Evolutionary conservation across 2,797 vertebrate genomes (phyloP).

Genomic region (Mormyrus proboscirostris): DNA sequence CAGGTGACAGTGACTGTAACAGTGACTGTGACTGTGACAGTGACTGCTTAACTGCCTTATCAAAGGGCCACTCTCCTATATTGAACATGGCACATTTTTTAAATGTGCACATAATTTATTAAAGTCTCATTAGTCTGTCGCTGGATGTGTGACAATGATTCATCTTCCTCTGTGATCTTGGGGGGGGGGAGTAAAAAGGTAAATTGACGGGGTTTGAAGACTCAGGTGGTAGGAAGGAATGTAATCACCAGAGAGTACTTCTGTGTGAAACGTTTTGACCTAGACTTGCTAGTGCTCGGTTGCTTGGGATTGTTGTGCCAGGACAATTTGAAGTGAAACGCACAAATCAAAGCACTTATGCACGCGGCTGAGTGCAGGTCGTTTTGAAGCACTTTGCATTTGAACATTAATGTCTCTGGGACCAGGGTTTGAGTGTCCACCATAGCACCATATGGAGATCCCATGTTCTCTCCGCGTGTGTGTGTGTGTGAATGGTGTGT

Average conservation of each 20-base stretch:
- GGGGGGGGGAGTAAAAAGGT: background rate
- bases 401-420: background rate
- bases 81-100: constrained; percentile 45
- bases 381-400: background rate
- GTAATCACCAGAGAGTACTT: background rate
- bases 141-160: constrained; percentile 39
- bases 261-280: background rate
- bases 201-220: background rate
- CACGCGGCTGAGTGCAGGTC: background rate
- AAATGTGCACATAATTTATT: constrained; percentile 52
- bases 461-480: background rate
- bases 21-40: constrained; percentile 14
- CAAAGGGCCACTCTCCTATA: constrained; percentile 46
- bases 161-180: constrained; percentile 14
- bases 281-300: background rate
- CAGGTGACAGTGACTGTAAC: constrained; percentile 31
- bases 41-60: constrained; percentile 40
- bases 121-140: constrained; percentile 56
- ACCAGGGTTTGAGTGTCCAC: background rate
- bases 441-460: background rate
- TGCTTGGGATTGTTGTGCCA: background rate
- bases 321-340: background rate
- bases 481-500: too few species aligned
- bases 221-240: background rate
- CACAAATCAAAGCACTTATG: background rate